Evolutionary conservation across 2,888 invertebrate genomes (phyloP).

Genomic region (Eledona agricola): DNA sequence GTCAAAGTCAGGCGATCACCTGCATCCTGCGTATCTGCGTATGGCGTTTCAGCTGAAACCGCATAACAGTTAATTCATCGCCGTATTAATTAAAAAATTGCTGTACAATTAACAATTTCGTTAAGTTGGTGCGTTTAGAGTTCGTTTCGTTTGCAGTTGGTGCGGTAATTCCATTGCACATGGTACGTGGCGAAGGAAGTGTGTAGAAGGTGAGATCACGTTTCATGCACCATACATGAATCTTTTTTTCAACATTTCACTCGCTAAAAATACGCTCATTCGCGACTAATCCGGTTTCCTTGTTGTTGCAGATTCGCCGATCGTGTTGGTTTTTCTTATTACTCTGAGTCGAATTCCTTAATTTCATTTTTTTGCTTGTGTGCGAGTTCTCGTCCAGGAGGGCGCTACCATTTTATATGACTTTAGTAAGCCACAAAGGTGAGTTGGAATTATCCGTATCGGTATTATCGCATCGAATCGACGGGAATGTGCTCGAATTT

Average conservation of each 20-base stretch:
- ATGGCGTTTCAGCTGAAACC: slow-evolving; percentile 18
- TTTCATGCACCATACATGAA: slow-evolving; percentile 19
- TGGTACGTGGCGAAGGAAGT: slow-evolving; percentile 19
- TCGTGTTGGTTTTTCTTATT: slow-evolving; percentile 4
- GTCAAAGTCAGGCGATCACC: slow-evolving; percentile 12
- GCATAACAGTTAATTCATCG: slow-evolving; percentile 8
- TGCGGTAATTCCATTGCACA: slow-evolving; percentile 9
- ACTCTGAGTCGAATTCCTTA: slow-evolving; percentile 3
- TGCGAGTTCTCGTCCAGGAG: slow-evolving; percentile 77
- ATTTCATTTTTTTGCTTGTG: slow-evolving; percentile 50
- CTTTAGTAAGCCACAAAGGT: slow-evolving; percentile 95
- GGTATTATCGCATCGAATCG: slow-evolving; percentile 8
- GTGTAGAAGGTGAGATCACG: slow-evolving; percentile 28
- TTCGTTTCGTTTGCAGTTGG: slow-evolving; percentile 12
- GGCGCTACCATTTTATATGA: slow-evolving; percentile 96
- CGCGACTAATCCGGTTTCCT: not conserved
- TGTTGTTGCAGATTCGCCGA: slow-evolving; percentile 3
- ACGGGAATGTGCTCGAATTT: too few species aligned
- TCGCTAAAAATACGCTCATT: slow-evolving; percentile 20
- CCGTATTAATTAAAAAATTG: slow-evolving; percentile 9
- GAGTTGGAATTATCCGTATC: slow-evolving; percentile 59
- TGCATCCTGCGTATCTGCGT: slow-evolving; percentile 11
- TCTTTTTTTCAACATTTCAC: slow-evolving; percentile 18
- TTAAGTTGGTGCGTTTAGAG: slow-evolving; percentile 9
- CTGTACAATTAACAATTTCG: slow-evolving; percentile 12